A percentile compares a stretch with the other conserved stretches of the same genome.
These are phyloP conservation scores for Diorhabda carinulata DNA, from an alignment of 1,140 invertebrate genomes.

Conservation along the genomic window DNA sequence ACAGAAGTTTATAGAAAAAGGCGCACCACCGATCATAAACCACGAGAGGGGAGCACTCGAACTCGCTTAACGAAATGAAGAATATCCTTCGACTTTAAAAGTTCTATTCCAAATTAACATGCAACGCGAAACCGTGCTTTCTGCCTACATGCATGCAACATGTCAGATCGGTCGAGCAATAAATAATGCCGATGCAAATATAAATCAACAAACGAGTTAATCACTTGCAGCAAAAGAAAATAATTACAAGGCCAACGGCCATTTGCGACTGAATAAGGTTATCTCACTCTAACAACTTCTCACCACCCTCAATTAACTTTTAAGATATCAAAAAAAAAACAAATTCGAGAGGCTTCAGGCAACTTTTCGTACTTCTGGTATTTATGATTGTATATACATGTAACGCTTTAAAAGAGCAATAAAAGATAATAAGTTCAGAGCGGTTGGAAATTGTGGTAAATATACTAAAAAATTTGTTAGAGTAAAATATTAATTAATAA, in stretches of 20 bases:
- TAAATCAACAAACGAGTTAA: slow-evolving; percentile 49
- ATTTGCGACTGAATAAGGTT: slow-evolving; percentile 31
- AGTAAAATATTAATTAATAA: too few species aligned
- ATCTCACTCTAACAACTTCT: slow-evolving; percentile 14
- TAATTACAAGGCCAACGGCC: slow-evolving; percentile 46
- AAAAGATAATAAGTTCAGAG: too few species aligned
- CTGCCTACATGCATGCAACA: slow-evolving; percentile 47
- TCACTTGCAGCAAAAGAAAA: slow-evolving; percentile 45
- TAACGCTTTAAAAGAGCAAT: background rate
- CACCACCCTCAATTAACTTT: slow-evolving; percentile 20
- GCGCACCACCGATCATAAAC: background rate
- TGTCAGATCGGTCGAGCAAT: slow-evolving; percentile 42
- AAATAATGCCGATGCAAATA: slow-evolving; percentile 42
- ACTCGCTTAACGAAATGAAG: slow-evolving; percentile 8
- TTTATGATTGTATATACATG: background rate
- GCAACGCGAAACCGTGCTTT: slow-evolving; percentile 44
- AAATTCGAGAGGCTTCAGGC: background rate
- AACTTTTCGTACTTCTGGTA: slow-evolving; percentile 1
- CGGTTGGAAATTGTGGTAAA: too few species aligned
- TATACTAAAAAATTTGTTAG: too few species aligned
- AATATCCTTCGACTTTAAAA: slow-evolving; percentile 17
- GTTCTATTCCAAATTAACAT: slow-evolving; percentile 44
- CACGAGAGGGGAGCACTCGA: background rate
- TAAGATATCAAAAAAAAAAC: slow-evolving; percentile 5
- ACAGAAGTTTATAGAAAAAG: slow-evolving; percentile 1